Base-by-base conservation (phyloP, 2,797 vertebrate genomes). In the Craterocephalus amniculus region DNA sequence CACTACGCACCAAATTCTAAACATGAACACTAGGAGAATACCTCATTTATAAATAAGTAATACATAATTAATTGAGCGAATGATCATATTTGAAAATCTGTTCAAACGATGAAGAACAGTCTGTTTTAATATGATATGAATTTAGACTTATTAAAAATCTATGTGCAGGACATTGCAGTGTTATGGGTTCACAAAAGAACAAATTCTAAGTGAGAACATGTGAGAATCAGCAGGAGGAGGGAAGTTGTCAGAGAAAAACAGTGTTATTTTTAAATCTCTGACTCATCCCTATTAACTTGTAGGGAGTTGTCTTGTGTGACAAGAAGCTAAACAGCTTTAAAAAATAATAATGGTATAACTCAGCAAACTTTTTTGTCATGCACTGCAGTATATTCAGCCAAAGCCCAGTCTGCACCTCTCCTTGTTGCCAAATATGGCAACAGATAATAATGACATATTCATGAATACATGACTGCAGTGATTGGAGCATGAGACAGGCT, bases 211-310 rank as follows among this genome's bases (percentile, higher is more conserved):
- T 70, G 80, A 74, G 71, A 80, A 76, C 58, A 82, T 80, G 80
- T 62, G 81, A 83, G 66, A 81, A 84, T 79, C 74, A 58, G 72
- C 74, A 79, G 70, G 59, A 58, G 77, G 69, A 86, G 76, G 74
- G 35, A 76, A 84, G 61, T 73, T 74, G 73, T 81, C 57, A 60
- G 79, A 52, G 80, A 78, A 79, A 86, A 86, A 72, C 45, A 24
- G 52, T 66, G 81, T 75, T 88, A 83, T 91, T 87, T 89, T 83
- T 83, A 82, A 58, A 77, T 79, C 63, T 72, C 81, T 87, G 88
- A 87, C 78, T 89, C 84, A 85, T 87, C 59, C 81, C 59, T 76
- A 72, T 79, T 78, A 72, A 67, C 73, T 72, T 79, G 73, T 51
- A 64, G 69, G 52, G 57, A 77, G 40, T 75, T 71, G 20, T 65